phyloP scores from a whole-genome alignment of 2,888 invertebrate genomes.

The Drosophila dives region DNA sequence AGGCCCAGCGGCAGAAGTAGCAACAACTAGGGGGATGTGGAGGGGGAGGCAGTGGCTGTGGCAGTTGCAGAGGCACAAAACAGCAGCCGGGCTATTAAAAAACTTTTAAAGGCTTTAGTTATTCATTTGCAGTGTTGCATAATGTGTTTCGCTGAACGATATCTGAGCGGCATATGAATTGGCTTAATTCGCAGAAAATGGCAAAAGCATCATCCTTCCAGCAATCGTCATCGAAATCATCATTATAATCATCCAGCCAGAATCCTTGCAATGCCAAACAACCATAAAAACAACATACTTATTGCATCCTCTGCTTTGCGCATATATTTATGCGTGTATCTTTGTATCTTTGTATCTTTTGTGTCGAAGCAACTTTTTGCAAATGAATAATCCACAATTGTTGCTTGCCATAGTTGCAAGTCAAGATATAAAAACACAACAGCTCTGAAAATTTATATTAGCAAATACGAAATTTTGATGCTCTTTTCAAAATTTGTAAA shows the following conservation, averaged over 20 bases:
- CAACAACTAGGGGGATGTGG: background rate
- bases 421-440: conserved; percentile 35
- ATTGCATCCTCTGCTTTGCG: conserved; percentile 8
- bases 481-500: conserved; percentile 1
- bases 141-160: conserved; percentile 19
- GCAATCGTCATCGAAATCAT: conserved; percentile 45
- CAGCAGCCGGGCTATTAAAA: conserved; percentile 44
- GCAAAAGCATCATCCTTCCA: conserved; percentile 44
- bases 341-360: background rate
- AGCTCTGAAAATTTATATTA: background rate
- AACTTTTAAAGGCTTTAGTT: conserved; percentile 62
- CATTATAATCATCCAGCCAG: conserved; percentile 31
- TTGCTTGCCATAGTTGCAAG: conserved; percentile 53
- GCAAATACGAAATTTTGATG: background rate
- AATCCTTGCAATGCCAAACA: conserved; percentile 29
- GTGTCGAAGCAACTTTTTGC: conserved; percentile 57
- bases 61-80: conserved; percentile 17
- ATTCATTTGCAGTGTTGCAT: conserved; percentile 60
- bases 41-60: conserved; percentile 2
- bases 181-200: conserved; percentile 77
- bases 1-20: conserved; percentile 23
- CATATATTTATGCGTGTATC: background rate
- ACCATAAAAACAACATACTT: conserved; percentile 26
- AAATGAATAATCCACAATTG: conserved; percentile 76
- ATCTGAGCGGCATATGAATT: conserved; percentile 60